Base-by-base conservation (phyloP, 1,140 invertebrate species). In the Fopius arisanus region DNA sequence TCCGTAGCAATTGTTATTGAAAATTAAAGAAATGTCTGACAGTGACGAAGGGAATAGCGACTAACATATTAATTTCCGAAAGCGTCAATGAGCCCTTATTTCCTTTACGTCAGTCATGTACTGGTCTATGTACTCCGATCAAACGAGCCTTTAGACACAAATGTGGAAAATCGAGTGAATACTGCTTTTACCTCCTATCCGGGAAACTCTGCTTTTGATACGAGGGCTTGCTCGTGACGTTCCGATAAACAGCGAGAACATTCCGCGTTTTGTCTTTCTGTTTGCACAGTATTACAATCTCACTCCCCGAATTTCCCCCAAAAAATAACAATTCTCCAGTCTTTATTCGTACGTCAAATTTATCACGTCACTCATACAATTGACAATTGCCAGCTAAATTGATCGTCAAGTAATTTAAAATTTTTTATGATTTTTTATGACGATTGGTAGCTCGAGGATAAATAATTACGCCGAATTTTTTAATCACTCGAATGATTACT, bases 141-240 rank as follows among this genome's bases (percentile, higher is more conserved):
- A 48, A 43, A 68, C 9, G 37, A 68, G 41, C 43, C 21, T 43
- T 68, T 19, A 19, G 9, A 41, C 4, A 67, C 31, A 26, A 37
- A 63, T 68, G 70, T 69, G 40, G 59, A 41, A 76, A 76, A 73
- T 73, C 67, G 73, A 76, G 67, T 74, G 72, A 68, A 28, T 59
- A 26, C 62, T 48, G 40, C 41, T 51, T 71, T 74, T 67, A 29
- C 54, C 29, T 74, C 70, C 26, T 66, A 63, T 54, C 68, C 10
- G 69, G 65, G 73, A 1, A 54, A 26, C 10, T 23, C 78, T 82
- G 81, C 66, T 83, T 81, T 81, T 82, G 81, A 83, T 81, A 77
- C 77, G 77, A 63, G 62, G 76, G 75, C 79, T 83, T 80, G 76
- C 70, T 10, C 70, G 73, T 83, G 81, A 83, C 81, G 78, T 83